Evolutionary conservation across 2,888 invertebrate species (phyloP), one percentile per base, ranked within the genome.

Genomic region (Pteria penguin): DNA sequence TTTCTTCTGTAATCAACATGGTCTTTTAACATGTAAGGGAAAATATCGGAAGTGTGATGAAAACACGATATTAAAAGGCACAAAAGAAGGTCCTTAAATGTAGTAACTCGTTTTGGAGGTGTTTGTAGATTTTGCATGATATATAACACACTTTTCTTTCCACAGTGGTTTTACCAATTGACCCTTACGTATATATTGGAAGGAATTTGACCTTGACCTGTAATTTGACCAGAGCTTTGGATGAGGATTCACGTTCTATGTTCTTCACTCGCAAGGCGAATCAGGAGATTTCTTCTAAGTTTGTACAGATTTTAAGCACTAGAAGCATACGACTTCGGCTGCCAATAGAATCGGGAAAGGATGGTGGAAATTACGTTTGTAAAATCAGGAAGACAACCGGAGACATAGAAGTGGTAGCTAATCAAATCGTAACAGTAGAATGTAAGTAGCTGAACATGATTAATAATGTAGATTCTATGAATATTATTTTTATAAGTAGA

Each of bases 121-220:
- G n/a, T n/a, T n/a, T n/a, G n/a, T n/a, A n/a, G n/a, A n/a, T n/a
- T 55, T 22, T 8, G n/a, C n/a, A 4, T 55, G 55, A 3, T 22
- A 55, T 18, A 8, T 62, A 32, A 58, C 26, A 0, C 18, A 32
- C 61, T 27, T 29, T 54, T 32, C 60, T 60, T 75, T n/a, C 80
- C 78, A 18, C 82, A 87, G 87, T 85, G 63, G 83, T 87, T 11
- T 66, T 75, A 11, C 85, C 86, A 4, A 74, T 79, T 57, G 82
- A 85, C 66, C 85, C 87, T 0, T 86, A 86, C 72, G 77, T 84
- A 18, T 87, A 82, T 68, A 85, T 87, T 33, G 86, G 86, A 5
- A 80, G 85, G 22, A 81, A 82, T 33, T 75, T 88, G 72, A 79
- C 78, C 8, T 68, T 88, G 65, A 82, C 76, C 69, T 88, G 88